Percentiles rank a stretch among this genome's conserved stretches.
phyloP scores from a whole-genome alignment of 2,888 invertebrate genomes.

The Caradrina kadenii region DNA sequence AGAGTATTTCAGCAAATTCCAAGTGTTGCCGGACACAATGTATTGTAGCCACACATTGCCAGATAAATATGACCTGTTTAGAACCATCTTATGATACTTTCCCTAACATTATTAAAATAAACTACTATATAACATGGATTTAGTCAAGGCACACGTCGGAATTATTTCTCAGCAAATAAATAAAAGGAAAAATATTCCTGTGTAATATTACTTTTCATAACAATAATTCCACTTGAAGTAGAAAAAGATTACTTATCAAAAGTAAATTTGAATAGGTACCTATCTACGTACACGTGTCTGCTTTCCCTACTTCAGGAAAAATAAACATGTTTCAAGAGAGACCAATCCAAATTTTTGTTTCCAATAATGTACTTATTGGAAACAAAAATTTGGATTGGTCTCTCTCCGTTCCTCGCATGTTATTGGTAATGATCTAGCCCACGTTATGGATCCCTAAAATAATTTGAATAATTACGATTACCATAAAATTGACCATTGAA shows the following conservation, averaged over 20 bases:
- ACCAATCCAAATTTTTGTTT: not conserved
- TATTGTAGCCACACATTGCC: too few relatives aligned
- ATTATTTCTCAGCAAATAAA: not conserved
- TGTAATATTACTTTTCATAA: not conserved
- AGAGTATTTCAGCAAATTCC: too few relatives aligned
- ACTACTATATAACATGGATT: not conserved
- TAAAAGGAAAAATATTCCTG: not conserved
- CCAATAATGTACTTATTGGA: too few relatives aligned
- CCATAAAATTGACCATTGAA: constrained; percentile 39
- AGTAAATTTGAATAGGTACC: not conserved
- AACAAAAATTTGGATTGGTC: too few relatives aligned
- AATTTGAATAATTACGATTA: constrained; percentile 48
- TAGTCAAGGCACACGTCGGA: not conserved
- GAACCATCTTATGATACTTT: not conserved
- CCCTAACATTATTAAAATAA: not conserved
- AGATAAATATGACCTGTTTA: too few relatives aligned
- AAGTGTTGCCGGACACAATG: too few relatives aligned
- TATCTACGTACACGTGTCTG: not conserved
- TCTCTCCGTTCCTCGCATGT: too few relatives aligned
- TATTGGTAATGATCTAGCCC: constrained; percentile 60
- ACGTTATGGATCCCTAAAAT: constrained; percentile 60
- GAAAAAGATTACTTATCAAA: not conserved
- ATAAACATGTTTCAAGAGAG: not conserved
- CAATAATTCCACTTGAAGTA: not conserved
- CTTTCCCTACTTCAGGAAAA: not conserved